Evolutionary conservation across 1,140 invertebrate species (phyloP), one percentile per base, ranked within the genome.

Genomic region (Plutomurus gul): DNA sequence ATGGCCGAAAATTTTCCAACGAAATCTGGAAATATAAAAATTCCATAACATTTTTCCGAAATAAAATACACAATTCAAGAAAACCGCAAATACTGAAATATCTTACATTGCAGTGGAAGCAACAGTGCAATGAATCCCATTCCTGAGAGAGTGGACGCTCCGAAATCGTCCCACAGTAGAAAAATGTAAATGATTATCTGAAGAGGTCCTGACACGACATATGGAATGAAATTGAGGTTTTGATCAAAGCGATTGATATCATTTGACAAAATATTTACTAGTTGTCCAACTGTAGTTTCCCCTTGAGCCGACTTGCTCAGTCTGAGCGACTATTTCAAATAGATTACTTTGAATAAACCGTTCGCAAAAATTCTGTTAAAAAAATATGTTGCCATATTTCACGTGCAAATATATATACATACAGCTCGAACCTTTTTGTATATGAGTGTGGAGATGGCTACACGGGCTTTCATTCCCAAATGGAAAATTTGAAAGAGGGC

Each of bases 381-480:
- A n/a, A n/a, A n/a, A n/a, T n/a, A n/a, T n/a, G n/a, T n/a, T 10
- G n/a, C 40, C n/a, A 43, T 10, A 43, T 43, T 10, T 11, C 13
- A 20, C 16, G n/a, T n/a, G n/a, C n/a, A n/a, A n/a, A n/a, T n/a
- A n/a, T n/a, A n/a, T n/a, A n/a, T n/a, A 7, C 22, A 3, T 13
- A 5, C 7, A 60, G 10, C 33, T 11, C 13, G 7, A 16, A 93
- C 91, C 90, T 95, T 96, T 85, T 93, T 90, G 86, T 95, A 96
- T 79, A 96, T 91, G 40, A 95, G 87, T 0, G 93, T 92, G 82
- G 91, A 92, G 84, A 92, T 91, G 3, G 93, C 91, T 43, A 95
- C 89, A 79, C 93, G 89, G 81, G 94, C 90, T 86, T 93, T 92
- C 90, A 95, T 92, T 40, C 94, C 93, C 81, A 92, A 88, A 82